Base-by-base conservation (phyloP, 2,113 vertebrate genomes). In the Nerophis lumbriciformis region DNA sequence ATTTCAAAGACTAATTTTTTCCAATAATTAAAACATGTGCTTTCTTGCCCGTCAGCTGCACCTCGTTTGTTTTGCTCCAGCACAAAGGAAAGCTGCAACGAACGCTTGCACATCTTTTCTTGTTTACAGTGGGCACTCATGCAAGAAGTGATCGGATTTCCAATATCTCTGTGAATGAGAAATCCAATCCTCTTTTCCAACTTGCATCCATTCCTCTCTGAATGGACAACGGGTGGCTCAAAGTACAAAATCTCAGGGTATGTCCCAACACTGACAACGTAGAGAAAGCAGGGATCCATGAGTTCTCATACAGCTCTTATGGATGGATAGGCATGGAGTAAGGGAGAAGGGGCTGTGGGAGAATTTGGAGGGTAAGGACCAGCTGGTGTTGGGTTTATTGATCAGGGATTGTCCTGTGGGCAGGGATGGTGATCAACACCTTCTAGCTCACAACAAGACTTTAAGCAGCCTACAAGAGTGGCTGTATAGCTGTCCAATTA, bases 321-420 rank as follows among this genome's bases (percentile, higher is more conserved):
- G 42, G 45, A 13, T 11, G 56, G 57, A 57, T 66, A 63, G 35
- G 61, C 36, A 28, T 28, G 28, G 28, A 3, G 28, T 28, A 28
- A 48, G 71, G 75, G 80, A 79, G 65, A 6, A 61, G 78, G 82
- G 78, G 73, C 52, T 84, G 80, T 85, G 71, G 67, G 76, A 84
- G 80, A 88, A 89, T 87, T 75, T 71, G 74, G 60, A 63, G 75
- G 78, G 76, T 82, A 13, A 19, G 61, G 68, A 73, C 69, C 89
- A 89, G 87, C 87, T 90, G 88, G 83, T 70, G 60, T 16, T 52
- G 75, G 82, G 67, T 80, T 86, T 89, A 89, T 89, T 88, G 86
- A 91, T 87, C 77, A 54, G 74, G 69, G 65, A 69, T 68, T 50
- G 52, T 63, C 63, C 73, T 39, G 48, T 51, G 56, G 21, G 69